Base-by-base conservation (phyloP, 2,113 vertebrate species). In the Xenotilapia caudafasciata region DNA sequence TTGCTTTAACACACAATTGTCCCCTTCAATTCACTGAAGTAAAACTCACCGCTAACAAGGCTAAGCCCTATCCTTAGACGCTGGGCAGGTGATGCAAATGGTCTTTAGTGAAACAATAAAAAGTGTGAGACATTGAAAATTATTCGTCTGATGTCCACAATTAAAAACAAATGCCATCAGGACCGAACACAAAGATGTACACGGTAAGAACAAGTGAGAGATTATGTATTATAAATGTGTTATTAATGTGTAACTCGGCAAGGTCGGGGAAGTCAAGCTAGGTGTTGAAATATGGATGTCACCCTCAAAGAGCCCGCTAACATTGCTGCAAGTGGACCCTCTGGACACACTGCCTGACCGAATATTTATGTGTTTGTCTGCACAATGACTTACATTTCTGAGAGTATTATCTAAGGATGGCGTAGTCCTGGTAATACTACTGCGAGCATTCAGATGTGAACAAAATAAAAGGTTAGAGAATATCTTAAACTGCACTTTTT, bases 181-280 rank as follows among this genome's bases (percentile, higher is more conserved):
- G 45, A 85, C 85, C 49, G 84, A 92, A 91, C 89, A 90, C 87
- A 90, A 83, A 92, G 82, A 91, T 75, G 94, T 94, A 95, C 94
- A 94, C 51, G 86, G 55, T 33, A 33, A 60, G 93, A 96, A 96
- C 96, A 96, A 94, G 95, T 80, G 88, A 92, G 88, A 93, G 89
- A 96, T 95, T 85, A 96, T 96, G 94, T 95, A 95, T 95, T 95
- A 95, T 96, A 95, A 95, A 96, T 96, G 95, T 95, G 95, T 95
- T 96, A 96, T 96, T 95, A 96, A 96, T 95, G 94, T 86, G 84
- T 88, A 94, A 93, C 90, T 92, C 53, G 89, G 91, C 95, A 96
- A 95, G 96, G 96, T 96, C 93, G 56, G 90, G 70, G 82, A 95
- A 94, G 94, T 95, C 94, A 94, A 95, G 93, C 92, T 93, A 91